phyloP scores from a whole-genome alignment of 1,140 invertebrate genomes.

The Drosophila pachea region DNA sequence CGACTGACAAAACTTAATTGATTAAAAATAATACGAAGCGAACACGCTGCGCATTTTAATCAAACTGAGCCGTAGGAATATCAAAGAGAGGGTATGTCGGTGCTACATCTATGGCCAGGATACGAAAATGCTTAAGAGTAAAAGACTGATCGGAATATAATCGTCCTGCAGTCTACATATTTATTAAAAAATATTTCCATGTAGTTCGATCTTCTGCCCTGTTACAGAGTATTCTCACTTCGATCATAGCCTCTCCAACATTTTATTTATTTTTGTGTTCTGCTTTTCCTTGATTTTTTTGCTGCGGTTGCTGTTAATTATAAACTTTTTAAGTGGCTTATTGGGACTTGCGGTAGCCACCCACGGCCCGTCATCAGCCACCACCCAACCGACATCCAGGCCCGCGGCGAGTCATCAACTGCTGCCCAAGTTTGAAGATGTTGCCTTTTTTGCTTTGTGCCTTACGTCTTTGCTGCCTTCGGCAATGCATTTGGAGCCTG shows the following conservation, averaged over 20 bases:
- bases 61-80: neutral
- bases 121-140: no score
- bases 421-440: conserved; percentile 67
- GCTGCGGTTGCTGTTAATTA: conserved; percentile 66
- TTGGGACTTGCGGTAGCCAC: conserved; percentile 63
- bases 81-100: neutral
- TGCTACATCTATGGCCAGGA: no score
- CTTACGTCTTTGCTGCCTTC: conserved; percentile 1
- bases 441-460: conserved; percentile 44
- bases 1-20: conserved; percentile 67
- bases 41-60: conserved; percentile 34
- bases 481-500: conserved; percentile 17
- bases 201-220: no score
- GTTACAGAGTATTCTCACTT: neutral
- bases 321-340: conserved; percentile 77
- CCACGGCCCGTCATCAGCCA: no score
- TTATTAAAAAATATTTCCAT: no score
- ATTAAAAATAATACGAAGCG: conserved; percentile 68
- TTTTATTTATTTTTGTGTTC: conserved; percentile 22
- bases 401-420: conserved; percentile 63
- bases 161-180: no score
- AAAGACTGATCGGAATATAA: no score
- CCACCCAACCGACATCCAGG: no score
- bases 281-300: conserved; percentile 22
- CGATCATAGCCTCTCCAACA: neutral